These are phyloP conservation scores for Bembecia ichneumoniformis DNA, from an alignment of 2,888 invertebrate genomes.

Conservation along the genomic window DNA sequence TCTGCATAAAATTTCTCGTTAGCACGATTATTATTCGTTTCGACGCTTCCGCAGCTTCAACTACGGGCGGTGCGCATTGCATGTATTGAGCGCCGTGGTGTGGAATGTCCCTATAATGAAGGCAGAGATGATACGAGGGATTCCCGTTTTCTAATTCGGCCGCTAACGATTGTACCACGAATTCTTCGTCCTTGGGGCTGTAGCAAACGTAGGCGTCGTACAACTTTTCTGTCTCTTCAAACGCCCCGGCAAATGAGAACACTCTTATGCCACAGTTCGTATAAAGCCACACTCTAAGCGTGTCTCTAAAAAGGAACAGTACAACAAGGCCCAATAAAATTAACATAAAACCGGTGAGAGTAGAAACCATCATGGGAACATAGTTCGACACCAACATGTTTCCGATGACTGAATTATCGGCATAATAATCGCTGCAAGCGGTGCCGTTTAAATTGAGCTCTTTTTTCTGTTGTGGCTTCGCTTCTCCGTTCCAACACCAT, in stretches of 20 bases:
- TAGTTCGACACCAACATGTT: slow-evolving; percentile 87
- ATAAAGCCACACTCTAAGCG: slow-evolving; percentile 89
- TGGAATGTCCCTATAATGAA: slow-evolving; percentile 90
- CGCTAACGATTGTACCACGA: slow-evolving; percentile 87
- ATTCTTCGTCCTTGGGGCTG: slow-evolving; percentile 92
- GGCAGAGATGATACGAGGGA: slow-evolving; percentile 85
- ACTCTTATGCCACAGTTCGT: slow-evolving; percentile 88
- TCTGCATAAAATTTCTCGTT: slow-evolving; percentile 90
- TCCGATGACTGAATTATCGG: slow-evolving; percentile 86
- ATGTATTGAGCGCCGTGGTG: slow-evolving; percentile 79
- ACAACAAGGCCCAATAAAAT: slow-evolving; percentile 83
- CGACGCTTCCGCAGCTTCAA: slow-evolving; percentile 90
- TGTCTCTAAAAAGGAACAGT: slow-evolving; percentile 88
- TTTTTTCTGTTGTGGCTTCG: slow-evolving; percentile 81
- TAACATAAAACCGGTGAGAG: slow-evolving; percentile 82
- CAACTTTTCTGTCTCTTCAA: slow-evolving; percentile 86
- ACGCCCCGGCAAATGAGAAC: slow-evolving; percentile 78
- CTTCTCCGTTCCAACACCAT: slow-evolving; percentile 85
- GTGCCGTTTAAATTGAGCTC: slow-evolving; percentile 88
- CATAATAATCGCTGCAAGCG: slow-evolving; percentile 88
- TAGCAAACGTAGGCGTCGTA: slow-evolving; percentile 96
- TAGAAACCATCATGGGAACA: slow-evolving; percentile 86
- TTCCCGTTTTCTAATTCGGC: slow-evolving; percentile 87
- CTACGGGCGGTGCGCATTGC: slow-evolving; percentile 81
- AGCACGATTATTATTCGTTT: slow-evolving; percentile 89